Evolutionary conservation across 2,888 invertebrate species (phyloP).

Genomic region (Eupithecia tripunctaria): DNA sequence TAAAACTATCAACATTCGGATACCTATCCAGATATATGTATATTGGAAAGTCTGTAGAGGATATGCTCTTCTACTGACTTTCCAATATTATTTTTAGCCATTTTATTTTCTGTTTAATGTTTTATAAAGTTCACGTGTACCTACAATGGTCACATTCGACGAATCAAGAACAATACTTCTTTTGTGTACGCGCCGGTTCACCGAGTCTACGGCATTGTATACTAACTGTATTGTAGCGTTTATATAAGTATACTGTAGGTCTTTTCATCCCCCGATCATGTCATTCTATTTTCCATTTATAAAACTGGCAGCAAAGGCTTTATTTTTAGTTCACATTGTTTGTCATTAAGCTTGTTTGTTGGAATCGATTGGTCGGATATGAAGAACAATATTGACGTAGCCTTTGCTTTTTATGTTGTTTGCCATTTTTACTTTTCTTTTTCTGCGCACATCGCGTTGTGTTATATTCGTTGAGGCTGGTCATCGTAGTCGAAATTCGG

Average conservation of each 20-base stretch:
- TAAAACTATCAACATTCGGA: no score
- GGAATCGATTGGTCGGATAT: conserved; percentile 29
- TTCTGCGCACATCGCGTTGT: conserved; percentile 4
- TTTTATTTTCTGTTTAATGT: conserved; percentile 3
- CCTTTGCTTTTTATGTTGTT: background rate
- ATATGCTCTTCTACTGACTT: background rate
- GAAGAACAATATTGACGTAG: conserved; percentile 33
- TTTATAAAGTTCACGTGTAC: conserved; percentile 67
- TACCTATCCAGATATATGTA: no score
- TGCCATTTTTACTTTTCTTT: background rate
- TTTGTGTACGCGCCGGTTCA: conserved; percentile 74
- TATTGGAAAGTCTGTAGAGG: no score
- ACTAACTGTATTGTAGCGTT: conserved; percentile 8
- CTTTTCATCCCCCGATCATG: conserved; percentile 73
- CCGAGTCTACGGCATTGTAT: conserved; percentile 63
- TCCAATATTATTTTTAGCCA: background rate
- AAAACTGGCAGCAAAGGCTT: conserved; percentile 62
- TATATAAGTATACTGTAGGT: conserved; percentile 33
- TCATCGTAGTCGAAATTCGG: background rate
- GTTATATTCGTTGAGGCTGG: background rate
- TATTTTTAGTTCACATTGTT: conserved; percentile 57
- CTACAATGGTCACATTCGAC: conserved; percentile 76
- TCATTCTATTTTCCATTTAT: conserved; percentile 71
- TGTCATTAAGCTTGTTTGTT: conserved; percentile 43
- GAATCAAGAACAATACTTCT: conserved; percentile 77